phyloP scores from a whole-genome alignment of 2,113 vertebrate species.

The Microtus oregoni region DNA sequence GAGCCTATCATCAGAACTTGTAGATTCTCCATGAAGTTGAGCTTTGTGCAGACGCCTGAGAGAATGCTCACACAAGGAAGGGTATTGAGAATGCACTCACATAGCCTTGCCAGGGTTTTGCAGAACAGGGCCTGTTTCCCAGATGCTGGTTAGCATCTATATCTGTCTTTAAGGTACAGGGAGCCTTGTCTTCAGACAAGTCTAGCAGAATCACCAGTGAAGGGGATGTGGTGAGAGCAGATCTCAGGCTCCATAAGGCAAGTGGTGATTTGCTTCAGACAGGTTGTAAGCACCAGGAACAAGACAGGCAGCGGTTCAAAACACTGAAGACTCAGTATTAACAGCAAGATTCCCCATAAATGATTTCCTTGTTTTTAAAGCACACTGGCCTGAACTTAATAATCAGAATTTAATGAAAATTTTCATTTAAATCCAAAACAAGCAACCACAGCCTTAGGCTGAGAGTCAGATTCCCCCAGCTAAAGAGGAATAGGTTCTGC shows the following conservation, averaged over 20 bases:
- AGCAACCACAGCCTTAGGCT: neutral
- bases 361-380: conserved; percentile 9
- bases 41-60: neutral
- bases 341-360: neutral
- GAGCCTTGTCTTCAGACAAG: neutral
- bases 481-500: neutral
- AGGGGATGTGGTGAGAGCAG: neutral
- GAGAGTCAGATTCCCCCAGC: neutral
- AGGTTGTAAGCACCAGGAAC: neutral
- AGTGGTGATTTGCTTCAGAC: neutral
- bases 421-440: conserved; percentile 21
- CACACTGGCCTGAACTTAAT: neutral
- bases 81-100: neutral
- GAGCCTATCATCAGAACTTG: neutral
- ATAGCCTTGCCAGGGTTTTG: neutral
- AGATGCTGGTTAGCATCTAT: neutral
- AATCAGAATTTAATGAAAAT: conserved; percentile 57
- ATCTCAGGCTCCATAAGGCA: neutral
- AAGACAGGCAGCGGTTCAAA: neutral
- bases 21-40: neutral
- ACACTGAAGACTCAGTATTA: neutral
- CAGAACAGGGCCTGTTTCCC: neutral
- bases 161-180: neutral
- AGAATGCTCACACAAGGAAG: neutral
- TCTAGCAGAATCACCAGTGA: neutral